Percentiles rank a stretch among this genome's conserved stretches.
phyloP scores from a whole-genome alignment of 1,140 invertebrate genomes.

The Semibalanus balanoides region DNA sequence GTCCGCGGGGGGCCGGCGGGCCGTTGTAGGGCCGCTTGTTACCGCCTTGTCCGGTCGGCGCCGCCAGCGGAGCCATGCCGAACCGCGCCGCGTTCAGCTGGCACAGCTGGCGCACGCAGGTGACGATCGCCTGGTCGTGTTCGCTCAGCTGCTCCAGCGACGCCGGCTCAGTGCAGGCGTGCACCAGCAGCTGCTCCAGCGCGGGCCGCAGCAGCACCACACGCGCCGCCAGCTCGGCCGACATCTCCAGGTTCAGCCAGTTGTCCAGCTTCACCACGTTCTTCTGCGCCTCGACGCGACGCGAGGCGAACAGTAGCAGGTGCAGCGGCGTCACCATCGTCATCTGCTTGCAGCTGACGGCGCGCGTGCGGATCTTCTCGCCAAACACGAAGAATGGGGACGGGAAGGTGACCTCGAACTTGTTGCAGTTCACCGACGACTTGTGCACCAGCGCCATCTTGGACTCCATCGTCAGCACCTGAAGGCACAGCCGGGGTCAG shows the following conservation, averaged over 20 bases:
- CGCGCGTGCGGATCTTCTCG: conserved; percentile 90
- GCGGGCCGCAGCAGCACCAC: conserved; percentile 73
- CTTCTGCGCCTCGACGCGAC: conserved; percentile 56
- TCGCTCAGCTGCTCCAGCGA: conserved; percentile 21
- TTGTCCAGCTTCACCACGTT: conserved; percentile 47
- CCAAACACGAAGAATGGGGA: conserved; percentile 96
- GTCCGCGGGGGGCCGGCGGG: neutral
- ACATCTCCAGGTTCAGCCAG: conserved; percentile 79
- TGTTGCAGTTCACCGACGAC: conserved; percentile 89
- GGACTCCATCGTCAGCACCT: conserved; percentile 86
- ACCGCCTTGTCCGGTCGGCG: conserved; percentile 11
- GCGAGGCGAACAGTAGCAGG: conserved; percentile 73
- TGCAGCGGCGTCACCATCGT: conserved; percentile 93
- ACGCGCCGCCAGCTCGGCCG: conserved; percentile 54
- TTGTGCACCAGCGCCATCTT: conserved; percentile 90
- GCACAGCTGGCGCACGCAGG: conserved; percentile 50
- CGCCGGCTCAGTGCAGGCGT: conserved; percentile 61
- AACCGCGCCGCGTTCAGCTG: conserved; percentile 53
- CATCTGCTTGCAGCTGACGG: conserved; percentile 94
- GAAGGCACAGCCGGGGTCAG: neutral
- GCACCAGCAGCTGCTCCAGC: conserved; percentile 66
- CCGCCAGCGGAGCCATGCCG: conserved; percentile 40
- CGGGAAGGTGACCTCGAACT: conserved; percentile 65
- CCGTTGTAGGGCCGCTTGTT: neutral
- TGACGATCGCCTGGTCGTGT: conserved; percentile 35